Evolutionary conservation across 2,888 invertebrate species (phyloP).

Genomic region (Tipula lateralis): DNA sequence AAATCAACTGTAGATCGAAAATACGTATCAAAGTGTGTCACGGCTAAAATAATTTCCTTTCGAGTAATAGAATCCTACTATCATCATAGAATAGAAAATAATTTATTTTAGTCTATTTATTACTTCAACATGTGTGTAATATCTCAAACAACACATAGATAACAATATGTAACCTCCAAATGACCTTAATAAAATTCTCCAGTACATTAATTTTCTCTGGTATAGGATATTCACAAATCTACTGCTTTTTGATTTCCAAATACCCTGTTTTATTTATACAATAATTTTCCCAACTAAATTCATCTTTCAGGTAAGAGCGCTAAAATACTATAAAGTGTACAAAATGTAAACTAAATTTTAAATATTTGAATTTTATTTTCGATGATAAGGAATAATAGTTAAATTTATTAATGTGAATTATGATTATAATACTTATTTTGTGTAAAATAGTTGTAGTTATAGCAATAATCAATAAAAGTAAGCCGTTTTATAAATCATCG

Average conservation of each 20-base stretch:
- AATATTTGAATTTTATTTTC: not conserved
- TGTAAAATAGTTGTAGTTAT: not conserved
- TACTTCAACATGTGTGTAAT: too few species aligned
- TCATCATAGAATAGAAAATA: too few species aligned
- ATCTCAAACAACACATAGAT: not conserved
- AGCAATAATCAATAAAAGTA: not conserved
- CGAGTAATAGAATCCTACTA: too few species aligned
- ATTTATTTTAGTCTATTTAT: too few species aligned
- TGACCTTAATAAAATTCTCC: not conserved
- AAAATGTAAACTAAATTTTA: not conserved
- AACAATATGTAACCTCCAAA: not conserved
- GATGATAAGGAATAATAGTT: not conserved
- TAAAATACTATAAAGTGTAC: not conserved
- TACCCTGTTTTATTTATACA: not conserved
- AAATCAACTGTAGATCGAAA: too few species aligned
- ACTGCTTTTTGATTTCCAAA: not conserved
- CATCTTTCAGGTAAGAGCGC: not conserved
- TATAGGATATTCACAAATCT: not conserved
- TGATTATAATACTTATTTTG: not conserved
- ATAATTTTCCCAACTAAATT: not conserved
- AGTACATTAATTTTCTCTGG: not conserved
- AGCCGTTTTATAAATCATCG: not conserved
- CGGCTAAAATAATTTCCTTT: too few species aligned
- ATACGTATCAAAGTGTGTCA: too few species aligned
- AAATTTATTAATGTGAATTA: not conserved